Base-by-base conservation (phyloP, 1,140 invertebrate genomes). In the Pogonus chalceus region DNA sequence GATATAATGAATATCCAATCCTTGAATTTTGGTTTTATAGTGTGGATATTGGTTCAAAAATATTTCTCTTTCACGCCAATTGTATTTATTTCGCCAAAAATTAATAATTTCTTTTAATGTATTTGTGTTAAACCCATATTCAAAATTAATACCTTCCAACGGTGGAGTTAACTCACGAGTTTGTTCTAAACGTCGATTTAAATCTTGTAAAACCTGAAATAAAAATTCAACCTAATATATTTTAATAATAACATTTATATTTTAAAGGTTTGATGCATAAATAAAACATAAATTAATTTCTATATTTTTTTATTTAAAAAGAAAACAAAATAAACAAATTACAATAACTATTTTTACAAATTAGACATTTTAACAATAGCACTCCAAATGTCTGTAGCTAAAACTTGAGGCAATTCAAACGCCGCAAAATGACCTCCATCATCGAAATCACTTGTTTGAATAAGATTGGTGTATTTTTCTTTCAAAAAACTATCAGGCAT, bases 391-490 rank as follows among this genome's bases (percentile, higher is more conserved):
- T 92, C 88, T 10, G 82, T 74, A 3, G 83, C 79, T 0, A 92
- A 58, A 4, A 80, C 60, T 60, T 82, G 61, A 0, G 90, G 90
- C 39, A 83, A 78, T 66, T 95, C 87, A 54, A 93, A 78, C 0
- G 87, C 89, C 1, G 85, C 83, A 65, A 93, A 95, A 70, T 95
- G 91, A 2, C 92, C 92, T 4, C 89, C 90, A 3, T 79, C 72
- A 1, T 73, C 61, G 18, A 77, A 59, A 49, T 83, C 74, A 1
- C 75, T 83, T 2, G 76, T 76, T 47, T 82, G 78, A 4, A 87
- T 69, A 9, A 88, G 55, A 62, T 87, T 85, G 0, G 58, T 61
- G 62, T 74, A 87, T 60, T 77, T 83, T 1, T 76, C 70, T 43
- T 72, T 66, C 1, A 87, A 57, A 20, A 82, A 61, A 49, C 70